These are phyloP conservation scores for Hycleus cichorii DNA, from an alignment of 1,140 invertebrate species.

Conservation along the genomic window DNA sequence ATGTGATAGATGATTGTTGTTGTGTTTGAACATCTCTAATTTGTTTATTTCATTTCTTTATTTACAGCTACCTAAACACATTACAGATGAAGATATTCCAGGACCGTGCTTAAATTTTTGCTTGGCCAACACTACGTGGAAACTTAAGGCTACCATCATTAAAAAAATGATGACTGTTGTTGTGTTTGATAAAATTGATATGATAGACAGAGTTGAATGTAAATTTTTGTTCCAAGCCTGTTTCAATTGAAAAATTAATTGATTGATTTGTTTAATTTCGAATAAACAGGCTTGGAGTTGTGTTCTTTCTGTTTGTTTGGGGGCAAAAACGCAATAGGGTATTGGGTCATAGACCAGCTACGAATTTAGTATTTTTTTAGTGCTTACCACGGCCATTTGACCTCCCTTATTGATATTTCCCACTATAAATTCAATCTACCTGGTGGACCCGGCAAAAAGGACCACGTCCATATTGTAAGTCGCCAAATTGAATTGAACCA, in stretches of 20 bases:
- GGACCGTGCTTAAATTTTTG: too few relatives aligned
- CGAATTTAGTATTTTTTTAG: slow-evolving; percentile 58
- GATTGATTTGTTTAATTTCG: background rate
- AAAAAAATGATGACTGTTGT: too few relatives aligned
- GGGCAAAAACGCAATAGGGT: background rate
- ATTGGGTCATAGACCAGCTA: slow-evolving; percentile 11
- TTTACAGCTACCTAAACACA: slow-evolving; percentile 37
- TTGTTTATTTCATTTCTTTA: slow-evolving; percentile 37
- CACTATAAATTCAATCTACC: slow-evolving; percentile 94
- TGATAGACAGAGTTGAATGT: too few relatives aligned
- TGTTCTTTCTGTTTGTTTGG: slow-evolving; percentile 8
- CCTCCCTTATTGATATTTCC: slow-evolving; percentile 91
- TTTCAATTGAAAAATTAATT: background rate
- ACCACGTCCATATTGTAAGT: slow-evolving; percentile 91
- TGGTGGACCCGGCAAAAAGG: slow-evolving; percentile 67
- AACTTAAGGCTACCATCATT: too few relatives aligned
- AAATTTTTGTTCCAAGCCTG: background rate
- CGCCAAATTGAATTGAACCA: background rate
- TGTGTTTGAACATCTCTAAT: slow-evolving; percentile 32
- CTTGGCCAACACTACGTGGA: too few relatives aligned
- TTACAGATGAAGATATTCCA: slow-evolving; percentile 14
- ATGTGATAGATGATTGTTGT: background rate
- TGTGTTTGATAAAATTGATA: too few relatives aligned
- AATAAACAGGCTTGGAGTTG: slow-evolving; percentile 8
- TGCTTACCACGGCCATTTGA: slow-evolving; percentile 97